These are phyloP conservation scores for Hepsetus odoe DNA, from an alignment of 2,113 vertebrate genomes.

Conservation along the genomic window DNA sequence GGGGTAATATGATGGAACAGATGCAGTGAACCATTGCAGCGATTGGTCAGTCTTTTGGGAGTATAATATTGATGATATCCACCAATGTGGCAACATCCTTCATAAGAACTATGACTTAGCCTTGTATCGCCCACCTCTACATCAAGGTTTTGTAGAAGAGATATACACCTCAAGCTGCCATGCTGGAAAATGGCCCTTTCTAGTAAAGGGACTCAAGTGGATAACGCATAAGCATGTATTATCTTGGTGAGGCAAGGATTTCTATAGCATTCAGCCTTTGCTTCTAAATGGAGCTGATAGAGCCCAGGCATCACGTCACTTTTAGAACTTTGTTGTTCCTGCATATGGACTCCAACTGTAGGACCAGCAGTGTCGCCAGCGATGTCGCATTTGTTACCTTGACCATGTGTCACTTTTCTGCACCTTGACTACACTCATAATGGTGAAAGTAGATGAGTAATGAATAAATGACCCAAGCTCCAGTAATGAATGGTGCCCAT, in stretches of 20 bases:
- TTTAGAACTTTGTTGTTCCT: neutral
- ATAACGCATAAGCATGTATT: neutral
- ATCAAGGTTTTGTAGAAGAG: no score
- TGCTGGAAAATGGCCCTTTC: conserved; percentile 25
- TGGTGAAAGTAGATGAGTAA: neutral
- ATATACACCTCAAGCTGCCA: no score
- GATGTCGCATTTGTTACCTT: neutral
- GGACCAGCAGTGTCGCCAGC: neutral
- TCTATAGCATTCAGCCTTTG: neutral
- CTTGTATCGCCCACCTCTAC: no score
- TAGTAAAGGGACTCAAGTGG: neutral
- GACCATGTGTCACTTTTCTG: neutral
- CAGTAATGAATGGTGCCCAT: neutral
- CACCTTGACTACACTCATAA: neutral
- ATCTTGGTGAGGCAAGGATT: neutral
- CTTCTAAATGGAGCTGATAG: neutral
- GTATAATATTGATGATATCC: no score
- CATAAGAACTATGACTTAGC: no score
- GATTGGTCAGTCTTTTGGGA: no score
- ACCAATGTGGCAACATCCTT: no score
- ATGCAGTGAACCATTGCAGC: no score
- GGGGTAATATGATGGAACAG: no score
- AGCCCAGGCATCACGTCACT: neutral
- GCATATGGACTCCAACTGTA: neutral
- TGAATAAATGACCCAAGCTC: neutral